These are phyloP conservation scores for Telmatochromis bifrenatus DNA, from an alignment of 2,113 vertebrate species.

Conservation along the genomic window DNA sequence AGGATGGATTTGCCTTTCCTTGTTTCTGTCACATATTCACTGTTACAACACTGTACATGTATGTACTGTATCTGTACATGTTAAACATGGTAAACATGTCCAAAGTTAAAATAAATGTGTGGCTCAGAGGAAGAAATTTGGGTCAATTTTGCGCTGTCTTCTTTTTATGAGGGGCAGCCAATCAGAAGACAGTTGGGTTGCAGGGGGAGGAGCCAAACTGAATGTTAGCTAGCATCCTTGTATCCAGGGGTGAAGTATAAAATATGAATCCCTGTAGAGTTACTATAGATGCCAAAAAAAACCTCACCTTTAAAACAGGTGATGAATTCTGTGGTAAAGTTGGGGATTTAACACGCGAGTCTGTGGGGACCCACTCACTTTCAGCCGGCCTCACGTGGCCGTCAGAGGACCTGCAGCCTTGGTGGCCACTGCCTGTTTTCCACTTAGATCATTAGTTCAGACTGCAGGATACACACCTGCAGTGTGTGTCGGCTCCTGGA, in stretches of 20 bases:
- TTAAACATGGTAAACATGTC: accelerated
- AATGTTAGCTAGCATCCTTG: neutral
- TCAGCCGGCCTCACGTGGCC: neutral
- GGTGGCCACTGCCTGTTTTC: neutral
- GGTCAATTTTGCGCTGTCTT: neutral
- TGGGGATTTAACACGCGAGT: neutral
- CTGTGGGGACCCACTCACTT: neutral
- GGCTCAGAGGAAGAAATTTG: neutral
- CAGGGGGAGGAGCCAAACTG: neutral
- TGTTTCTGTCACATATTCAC: neutral
- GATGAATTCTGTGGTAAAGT: neutral
- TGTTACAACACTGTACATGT: neutral
- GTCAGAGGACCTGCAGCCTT: neutral
- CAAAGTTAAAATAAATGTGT: neutral
- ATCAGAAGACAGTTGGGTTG: neutral
- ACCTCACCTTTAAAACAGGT: neutral
- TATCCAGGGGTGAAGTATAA: neutral
- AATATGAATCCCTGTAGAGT: neutral
- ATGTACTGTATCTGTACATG: neutral
- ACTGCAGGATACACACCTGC: neutral
- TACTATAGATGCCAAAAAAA: neutral
- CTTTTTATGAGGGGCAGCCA: neutral
- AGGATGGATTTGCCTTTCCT: neutral
- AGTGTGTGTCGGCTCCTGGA: neutral
- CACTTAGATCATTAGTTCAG: neutral